A percentile compares a stretch with the other conserved stretches of the same genome.
Conservation (phyloP, 2,797 vertebrate species). For the Phrynocephalus vlangalii region DNA sequence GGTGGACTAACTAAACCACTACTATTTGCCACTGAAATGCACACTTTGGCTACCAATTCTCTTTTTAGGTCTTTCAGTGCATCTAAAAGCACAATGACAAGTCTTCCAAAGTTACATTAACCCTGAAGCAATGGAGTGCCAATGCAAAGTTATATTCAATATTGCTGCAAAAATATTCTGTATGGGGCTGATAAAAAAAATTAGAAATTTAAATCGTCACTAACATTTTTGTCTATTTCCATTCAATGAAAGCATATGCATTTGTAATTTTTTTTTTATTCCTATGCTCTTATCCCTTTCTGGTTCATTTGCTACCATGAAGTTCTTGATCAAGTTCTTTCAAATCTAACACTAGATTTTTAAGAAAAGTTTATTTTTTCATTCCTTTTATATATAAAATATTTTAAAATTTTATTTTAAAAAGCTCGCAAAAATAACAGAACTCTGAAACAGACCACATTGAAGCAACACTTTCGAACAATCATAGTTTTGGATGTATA, state of each 20-base stretch:
- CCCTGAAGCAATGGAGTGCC: neutral
- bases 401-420: neutral
- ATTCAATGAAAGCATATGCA: neutral
- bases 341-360: neutral
- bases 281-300: neutral
- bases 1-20: conserved; percentile 36
- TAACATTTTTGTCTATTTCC: neutral
- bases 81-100: conserved; percentile 7
- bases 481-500: neutral
- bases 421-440: neutral
- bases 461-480: neutral
- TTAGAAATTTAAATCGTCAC: neutral
- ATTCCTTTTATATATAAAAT: neutral
- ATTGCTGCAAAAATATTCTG: neutral
- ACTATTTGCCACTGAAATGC: neutral
- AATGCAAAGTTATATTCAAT: neutral
- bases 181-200: neutral
- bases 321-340: neutral
- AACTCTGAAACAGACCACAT: neutral
- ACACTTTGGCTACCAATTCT: neutral
- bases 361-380: too few species aligned
- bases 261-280: neutral
- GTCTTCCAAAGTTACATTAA: neutral
- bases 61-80: neutral
- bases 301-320: neutral